Evolutionary conservation across 2,797 vertebrate species (phyloP), one percentile per base, ranked within the genome.

Genomic region (Sitta carolinensis): DNA sequence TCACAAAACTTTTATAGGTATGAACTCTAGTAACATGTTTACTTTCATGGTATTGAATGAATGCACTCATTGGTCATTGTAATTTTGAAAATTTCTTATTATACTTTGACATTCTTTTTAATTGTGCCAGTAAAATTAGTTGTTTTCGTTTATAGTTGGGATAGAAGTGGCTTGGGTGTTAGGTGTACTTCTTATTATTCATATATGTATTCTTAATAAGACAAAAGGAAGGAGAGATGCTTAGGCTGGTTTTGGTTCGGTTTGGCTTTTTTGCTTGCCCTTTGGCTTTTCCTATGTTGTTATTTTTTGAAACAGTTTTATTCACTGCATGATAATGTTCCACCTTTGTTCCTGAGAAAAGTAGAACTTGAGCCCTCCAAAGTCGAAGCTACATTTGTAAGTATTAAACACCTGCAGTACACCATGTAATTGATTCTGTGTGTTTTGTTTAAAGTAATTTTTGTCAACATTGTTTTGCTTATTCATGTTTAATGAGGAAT

Each of bases 401-500:
- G 55, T 51, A 73, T 74, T 61, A 86, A 84, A 89, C 58, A 81
- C 48, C 84, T 94, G 54, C 27, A 22, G 17, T 83, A 17, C 12
- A 27, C 70, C 51, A 81, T 62, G 27, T 67, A 87, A 80, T 67
- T 78, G 14, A 69, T 90, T 93, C 74, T 88, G 18, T 72, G 74
- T 92, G 52, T 61, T 66, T 83, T 87, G 47, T 85, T 96, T 80
- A 86, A 92, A 79, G 79, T 80, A 93, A 70, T 69, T 94, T 94
- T 94, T 96, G 58, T 73, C 89, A 73, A 81, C 26, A 62, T 78
- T 84, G 30, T 77, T 90, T 91, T 95, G 51, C 45, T 92, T 95
- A 90, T 96, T 94, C 87, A 86, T 63, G 58, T 96, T 96, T 94
- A 89, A 96, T 91, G 88, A 93, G 63, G 55, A 83, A 87, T 94